phyloP scores from a whole-genome alignment of 2,113 vertebrate species.

The Hippopotamus amphibius region DNA sequence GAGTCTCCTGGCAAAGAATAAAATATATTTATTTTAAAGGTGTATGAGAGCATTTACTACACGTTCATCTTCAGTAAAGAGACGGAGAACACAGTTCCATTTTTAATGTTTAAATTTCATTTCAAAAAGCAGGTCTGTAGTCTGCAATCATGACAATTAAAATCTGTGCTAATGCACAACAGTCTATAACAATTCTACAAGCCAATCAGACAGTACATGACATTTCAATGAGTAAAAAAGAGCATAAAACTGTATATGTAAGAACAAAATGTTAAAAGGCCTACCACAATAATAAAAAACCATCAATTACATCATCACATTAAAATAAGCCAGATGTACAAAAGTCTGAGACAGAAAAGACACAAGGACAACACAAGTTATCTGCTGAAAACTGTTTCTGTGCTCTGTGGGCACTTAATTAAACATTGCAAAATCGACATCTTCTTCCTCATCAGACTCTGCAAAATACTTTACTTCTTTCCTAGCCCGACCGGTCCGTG shows the following conservation, averaged over 20 bases:
- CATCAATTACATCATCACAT: slow-evolving; percentile 95
- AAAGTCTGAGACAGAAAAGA: slow-evolving; percentile 95
- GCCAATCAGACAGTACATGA: slow-evolving; percentile 96
- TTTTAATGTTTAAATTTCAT: slow-evolving; percentile 99
- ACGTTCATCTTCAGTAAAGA: slow-evolving; percentile 71
- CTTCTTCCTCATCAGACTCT: slow-evolving; percentile 93
- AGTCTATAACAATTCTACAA: slow-evolving; percentile 97
- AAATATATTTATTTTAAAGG: slow-evolving; percentile 99
- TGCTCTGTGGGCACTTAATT: slow-evolving; percentile 91
- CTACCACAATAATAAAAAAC: slow-evolving; percentile 97
- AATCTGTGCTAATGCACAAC: slow-evolving; percentile 96
- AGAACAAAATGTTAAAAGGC: slow-evolving; percentile 99
- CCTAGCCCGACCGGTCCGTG: slow-evolving; percentile 93
- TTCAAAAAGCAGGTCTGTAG: slow-evolving; percentile 97
- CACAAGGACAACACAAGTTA: slow-evolving; percentile 90
- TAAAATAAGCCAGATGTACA: slow-evolving; percentile 98
- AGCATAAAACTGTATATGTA: slow-evolving; percentile 96
- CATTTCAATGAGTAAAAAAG: slow-evolving; percentile 98
- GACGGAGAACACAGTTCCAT: slow-evolving; percentile 81
- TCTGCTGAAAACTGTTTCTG: slow-evolving; percentile 87
- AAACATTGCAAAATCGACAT: slow-evolving; percentile 95
- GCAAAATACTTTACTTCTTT: slow-evolving; percentile 98
- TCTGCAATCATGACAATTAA: slow-evolving; percentile 95
- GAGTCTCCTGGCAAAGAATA: slow-evolving; percentile 99
- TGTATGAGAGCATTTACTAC: slow-evolving; percentile 77